These are phyloP conservation scores for Gobius niger DNA, from an alignment of 2,113 vertebrate genomes.

Conservation along the genomic window DNA sequence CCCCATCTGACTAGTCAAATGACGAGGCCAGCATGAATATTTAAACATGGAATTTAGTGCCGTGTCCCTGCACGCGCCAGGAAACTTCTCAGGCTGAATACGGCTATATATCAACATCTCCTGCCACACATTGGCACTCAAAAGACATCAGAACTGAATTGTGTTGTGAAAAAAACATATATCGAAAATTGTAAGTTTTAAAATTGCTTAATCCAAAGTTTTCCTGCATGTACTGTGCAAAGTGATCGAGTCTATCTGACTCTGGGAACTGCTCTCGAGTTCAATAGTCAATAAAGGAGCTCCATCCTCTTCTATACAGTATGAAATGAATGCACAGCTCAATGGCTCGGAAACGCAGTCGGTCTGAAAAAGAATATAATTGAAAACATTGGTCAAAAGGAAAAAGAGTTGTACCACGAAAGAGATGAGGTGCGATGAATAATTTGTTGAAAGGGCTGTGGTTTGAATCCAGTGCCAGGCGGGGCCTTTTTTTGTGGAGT, in stretches of 20 bases:
- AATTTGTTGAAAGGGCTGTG: too few relatives aligned
- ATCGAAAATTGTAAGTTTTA: neutral
- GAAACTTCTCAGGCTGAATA: neutral
- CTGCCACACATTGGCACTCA: neutral
- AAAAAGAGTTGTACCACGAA: too few relatives aligned
- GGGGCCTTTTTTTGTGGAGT: too few relatives aligned
- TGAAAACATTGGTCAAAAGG: too few relatives aligned
- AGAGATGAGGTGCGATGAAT: too few relatives aligned
- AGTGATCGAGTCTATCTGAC: neutral
- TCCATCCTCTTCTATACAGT: too few relatives aligned
- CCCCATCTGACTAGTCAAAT: neutral
- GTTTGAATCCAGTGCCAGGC: too few relatives aligned
- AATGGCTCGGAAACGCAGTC: too few relatives aligned
- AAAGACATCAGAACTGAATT: neutral
- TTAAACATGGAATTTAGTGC: neutral
- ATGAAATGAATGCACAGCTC: too few relatives aligned
- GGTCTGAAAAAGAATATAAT: too few relatives aligned
- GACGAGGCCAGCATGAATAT: slow-evolving; percentile 3
- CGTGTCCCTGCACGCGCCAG: neutral
- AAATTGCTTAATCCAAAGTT: neutral
- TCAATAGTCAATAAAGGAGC: neutral
- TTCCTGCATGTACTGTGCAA: neutral
- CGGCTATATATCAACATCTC: neutral
- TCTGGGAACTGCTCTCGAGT: neutral
- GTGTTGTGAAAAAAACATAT: neutral